A percentile compares a stretch with the other conserved stretches of the same genome.
These are phyloP conservation scores for Scelioninae gen. 1 DNA, from an alignment of 2,888 invertebrate genomes.

Conservation along the genomic window DNA sequence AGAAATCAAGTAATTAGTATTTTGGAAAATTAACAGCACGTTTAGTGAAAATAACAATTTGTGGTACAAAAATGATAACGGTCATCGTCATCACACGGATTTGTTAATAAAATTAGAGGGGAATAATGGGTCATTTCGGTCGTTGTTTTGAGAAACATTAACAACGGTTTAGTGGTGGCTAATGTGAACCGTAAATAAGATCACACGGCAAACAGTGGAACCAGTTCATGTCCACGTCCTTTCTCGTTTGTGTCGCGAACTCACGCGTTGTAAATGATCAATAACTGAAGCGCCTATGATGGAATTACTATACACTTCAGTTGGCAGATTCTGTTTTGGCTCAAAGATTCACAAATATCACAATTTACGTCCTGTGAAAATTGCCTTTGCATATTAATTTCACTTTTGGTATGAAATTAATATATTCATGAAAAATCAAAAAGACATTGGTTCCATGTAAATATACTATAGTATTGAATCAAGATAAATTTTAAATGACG, in stretches of 20 bases:
- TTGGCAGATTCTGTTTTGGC: slow-evolving; percentile 14
- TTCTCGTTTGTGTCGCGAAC: slow-evolving; percentile 31
- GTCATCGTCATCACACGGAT: neutral
- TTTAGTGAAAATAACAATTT: slow-evolving; percentile 5
- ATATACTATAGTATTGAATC: no score
- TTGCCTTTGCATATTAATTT: slow-evolving; percentile 24
- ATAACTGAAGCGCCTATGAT: slow-evolving; percentile 32
- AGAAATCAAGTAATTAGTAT: no score
- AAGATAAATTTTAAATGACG: no score
- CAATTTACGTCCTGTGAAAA: slow-evolving; percentile 1
- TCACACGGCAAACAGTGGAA: slow-evolving; percentile 9
- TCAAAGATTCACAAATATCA: slow-evolving; percentile 23
- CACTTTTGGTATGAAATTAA: slow-evolving; percentile 8
- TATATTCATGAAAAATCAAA: neutral
- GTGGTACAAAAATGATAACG: neutral
- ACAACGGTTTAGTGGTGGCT: slow-evolving; percentile 46
- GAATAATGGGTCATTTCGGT: slow-evolving; percentile 1
- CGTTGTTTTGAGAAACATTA: slow-evolving; percentile 37
- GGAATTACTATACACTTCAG: slow-evolving; percentile 14
- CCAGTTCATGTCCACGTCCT: slow-evolving; percentile 29
- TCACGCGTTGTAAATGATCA: slow-evolving; percentile 44
- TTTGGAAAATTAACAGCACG: no score
- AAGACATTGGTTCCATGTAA: neutral
- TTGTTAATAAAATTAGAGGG: slow-evolving; percentile 34
- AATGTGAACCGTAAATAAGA: slow-evolving; percentile 42